Conservation (phyloP, 2,888 invertebrate species). For the Formica aserva region DNA sequence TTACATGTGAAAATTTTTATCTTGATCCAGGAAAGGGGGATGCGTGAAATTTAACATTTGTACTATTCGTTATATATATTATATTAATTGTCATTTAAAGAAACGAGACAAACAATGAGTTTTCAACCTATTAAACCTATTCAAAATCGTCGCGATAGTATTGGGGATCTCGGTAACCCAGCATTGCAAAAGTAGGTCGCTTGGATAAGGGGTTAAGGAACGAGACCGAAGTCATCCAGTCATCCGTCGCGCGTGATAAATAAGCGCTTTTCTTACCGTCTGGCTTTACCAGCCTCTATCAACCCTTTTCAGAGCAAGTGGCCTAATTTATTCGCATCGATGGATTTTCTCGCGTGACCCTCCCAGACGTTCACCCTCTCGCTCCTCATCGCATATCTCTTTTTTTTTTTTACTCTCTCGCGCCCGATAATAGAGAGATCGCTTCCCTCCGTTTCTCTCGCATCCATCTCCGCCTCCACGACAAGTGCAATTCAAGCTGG, state of each 20-base stretch:
- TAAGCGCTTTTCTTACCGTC: slow-evolving; percentile 22
- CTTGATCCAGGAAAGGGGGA: not conserved
- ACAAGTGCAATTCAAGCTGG: slow-evolving; percentile 79
- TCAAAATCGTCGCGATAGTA: not conserved
- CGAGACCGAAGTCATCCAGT: slow-evolving; percentile 15
- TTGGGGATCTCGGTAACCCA: not conserved
- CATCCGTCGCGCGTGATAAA: slow-evolving; percentile 31
- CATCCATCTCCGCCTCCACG: slow-evolving; percentile 66
- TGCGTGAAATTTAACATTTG: not conserved
- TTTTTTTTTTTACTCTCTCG: slow-evolving; percentile 22
- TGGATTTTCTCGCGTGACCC: slow-evolving; percentile 58
- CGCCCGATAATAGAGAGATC: slow-evolving; percentile 35
- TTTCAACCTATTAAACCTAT: not conserved
- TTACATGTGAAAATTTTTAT: not conserved
- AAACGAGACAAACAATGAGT: not conserved
- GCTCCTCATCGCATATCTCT: slow-evolving; percentile 36
- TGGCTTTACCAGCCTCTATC: not conserved
- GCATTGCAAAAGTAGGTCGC: slow-evolving; percentile 25
- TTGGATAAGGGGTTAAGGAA: slow-evolving; percentile 30
- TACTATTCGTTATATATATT: not conserved
- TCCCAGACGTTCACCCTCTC: slow-evolving; percentile 28
- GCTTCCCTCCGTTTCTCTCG: not conserved
- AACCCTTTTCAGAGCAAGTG: slow-evolving; percentile 54
- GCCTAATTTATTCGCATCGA: slow-evolving; percentile 77
- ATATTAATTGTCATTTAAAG: not conserved